Percentiles rank a stretch among this genome's conserved stretches.
phyloP scores from a whole-genome alignment of 2,888 invertebrate genomes.

The Craniophora ligustri region DNA sequence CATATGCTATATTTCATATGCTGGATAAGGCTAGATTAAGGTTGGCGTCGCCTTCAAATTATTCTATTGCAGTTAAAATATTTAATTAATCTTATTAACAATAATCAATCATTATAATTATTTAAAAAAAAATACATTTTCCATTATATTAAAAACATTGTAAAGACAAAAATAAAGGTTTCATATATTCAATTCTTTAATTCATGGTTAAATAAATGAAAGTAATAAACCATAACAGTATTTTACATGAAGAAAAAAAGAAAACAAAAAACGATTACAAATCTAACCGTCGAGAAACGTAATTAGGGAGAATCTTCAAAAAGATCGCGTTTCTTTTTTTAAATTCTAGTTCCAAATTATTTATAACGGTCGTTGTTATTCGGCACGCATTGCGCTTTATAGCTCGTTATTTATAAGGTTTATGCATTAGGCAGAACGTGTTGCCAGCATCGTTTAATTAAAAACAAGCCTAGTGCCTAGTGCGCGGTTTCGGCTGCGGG shows the following conservation, averaged over 20 bases:
- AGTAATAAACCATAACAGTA: background rate
- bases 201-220: too few species aligned
- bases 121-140: too few species aligned
- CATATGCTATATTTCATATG: slow-evolving; percentile 60
- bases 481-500: slow-evolving; percentile 30
- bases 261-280: background rate
- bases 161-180: too few species aligned
- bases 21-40: too few species aligned
- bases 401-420: slow-evolving; percentile 64
- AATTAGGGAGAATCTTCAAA: slow-evolving; percentile 3
- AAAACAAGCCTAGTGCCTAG: slow-evolving; percentile 45
- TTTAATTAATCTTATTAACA: too few species aligned
- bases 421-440: slow-evolving; percentile 65
- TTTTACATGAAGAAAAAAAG: background rate
- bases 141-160: too few species aligned
- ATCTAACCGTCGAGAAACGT: background rate
- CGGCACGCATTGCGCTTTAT: slow-evolving; percentile 72
- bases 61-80: slow-evolving; percentile 54
- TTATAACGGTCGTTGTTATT: slow-evolving; percentile 68
- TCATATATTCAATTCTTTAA: too few species aligned
- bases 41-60: slow-evolving; percentile 59
- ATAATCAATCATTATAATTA: too few species aligned
- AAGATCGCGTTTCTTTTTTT: slow-evolving; percentile 59
- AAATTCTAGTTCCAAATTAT: slow-evolving; percentile 65
- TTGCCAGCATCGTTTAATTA: slow-evolving; percentile 62